A percentile compares a stretch with the other conserved stretches of the same genome.
phyloP scores from a whole-genome alignment of 2,888 invertebrate species.

The Dione vanillae region DNA sequence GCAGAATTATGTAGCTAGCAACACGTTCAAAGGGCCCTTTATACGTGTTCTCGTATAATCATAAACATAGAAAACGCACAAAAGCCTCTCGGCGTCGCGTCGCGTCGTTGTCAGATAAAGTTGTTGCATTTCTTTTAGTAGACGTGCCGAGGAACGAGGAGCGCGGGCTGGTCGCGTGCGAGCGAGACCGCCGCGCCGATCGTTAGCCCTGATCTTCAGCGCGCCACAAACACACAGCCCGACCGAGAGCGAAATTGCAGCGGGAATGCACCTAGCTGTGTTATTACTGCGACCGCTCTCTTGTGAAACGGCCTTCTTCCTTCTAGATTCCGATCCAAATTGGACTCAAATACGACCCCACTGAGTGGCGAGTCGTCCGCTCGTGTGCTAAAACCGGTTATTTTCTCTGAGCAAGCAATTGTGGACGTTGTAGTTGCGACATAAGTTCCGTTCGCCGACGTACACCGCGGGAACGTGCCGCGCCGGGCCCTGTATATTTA shows the following conservation, averaged over 20 bases:
- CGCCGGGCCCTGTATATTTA: constrained; percentile 78
- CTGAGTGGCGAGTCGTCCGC: constrained; percentile 60
- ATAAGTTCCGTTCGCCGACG: constrained; percentile 70
- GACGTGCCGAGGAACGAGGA: constrained; percentile 57
- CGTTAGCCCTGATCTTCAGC: constrained; percentile 85
- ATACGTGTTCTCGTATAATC: constrained; percentile 82
- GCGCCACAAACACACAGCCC: constrained; percentile 84
- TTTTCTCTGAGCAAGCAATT: constrained; percentile 75
- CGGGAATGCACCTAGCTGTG: constrained; percentile 84
- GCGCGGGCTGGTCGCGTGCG: constrained; percentile 54
- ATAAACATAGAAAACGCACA: constrained; percentile 84
- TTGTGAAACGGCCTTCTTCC: constrained; percentile 74
- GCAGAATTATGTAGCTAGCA: constrained; percentile 69
- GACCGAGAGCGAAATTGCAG: constrained; percentile 85
- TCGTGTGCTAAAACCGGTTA: constrained; percentile 68
- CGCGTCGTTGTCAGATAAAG: constrained; percentile 82
- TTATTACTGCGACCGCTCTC: constrained; percentile 72
- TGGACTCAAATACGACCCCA: constrained; percentile 53
- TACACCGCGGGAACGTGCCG: constrained; percentile 65
- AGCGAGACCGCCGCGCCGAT: constrained; percentile 75
- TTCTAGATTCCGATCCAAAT: constrained; percentile 49
- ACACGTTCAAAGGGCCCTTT: constrained; percentile 79
- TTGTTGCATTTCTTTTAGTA: constrained; percentile 82
- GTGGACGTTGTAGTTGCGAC: constrained; percentile 76
- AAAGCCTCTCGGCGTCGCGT: constrained; percentile 80